Conservation (phyloP, 2,797 vertebrate genomes). For the Parambassis ranga region DNA sequence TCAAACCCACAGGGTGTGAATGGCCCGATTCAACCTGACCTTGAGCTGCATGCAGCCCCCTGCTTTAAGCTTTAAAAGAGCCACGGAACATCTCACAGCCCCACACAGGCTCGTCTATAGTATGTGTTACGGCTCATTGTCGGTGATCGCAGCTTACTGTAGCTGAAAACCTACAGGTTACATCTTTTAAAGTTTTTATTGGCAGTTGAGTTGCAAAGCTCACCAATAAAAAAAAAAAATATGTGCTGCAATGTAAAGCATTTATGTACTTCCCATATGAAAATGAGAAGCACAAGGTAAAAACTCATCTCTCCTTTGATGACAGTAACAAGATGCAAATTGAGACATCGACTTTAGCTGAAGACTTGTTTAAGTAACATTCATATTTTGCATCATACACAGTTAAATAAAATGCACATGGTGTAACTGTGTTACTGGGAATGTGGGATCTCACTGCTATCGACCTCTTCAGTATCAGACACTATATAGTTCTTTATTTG, state of each 20-base stretch:
- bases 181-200: background rate
- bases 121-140: slow-evolving; percentile 43
- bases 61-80: slow-evolving; percentile 37
- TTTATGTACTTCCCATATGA: too few relatives aligned
- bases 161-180: too few relatives aligned
- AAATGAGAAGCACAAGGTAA: too few relatives aligned
- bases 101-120: slow-evolving; percentile 30
- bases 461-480: too few relatives aligned
- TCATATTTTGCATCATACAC: background rate
- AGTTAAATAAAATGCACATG: background rate
- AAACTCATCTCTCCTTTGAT: too few relatives aligned
- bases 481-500: too few relatives aligned
- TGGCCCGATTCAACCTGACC: slow-evolving; percentile 73
- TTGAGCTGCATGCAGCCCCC: slow-evolving; percentile 60
- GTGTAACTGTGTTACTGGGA: background rate
- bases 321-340: background rate
- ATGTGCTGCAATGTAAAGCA: background rate
- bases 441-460: background rate
- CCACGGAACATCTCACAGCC: slow-evolving; percentile 30
- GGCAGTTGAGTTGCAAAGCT: background rate
- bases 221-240: background rate
- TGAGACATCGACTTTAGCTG: background rate
- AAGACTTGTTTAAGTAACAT: background rate
- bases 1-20: slow-evolving; percentile 19
- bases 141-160: slow-evolving; percentile 27